Evolutionary conservation across 2,888 invertebrate genomes (phyloP).

Genomic region (Lasioglossum pauxillum): DNA sequence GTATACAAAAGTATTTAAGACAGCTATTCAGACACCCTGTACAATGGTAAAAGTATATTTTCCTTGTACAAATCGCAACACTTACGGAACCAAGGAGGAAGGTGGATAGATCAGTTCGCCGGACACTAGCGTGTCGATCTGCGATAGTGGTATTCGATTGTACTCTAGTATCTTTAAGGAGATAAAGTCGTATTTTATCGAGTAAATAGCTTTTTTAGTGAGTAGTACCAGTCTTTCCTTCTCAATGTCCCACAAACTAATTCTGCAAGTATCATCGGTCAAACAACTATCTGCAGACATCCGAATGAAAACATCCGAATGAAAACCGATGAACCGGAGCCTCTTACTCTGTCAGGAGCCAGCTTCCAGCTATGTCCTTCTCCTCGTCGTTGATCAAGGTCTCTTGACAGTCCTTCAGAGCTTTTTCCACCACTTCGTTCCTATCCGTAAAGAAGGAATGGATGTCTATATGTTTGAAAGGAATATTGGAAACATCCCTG

Average conservation of each 20-base stretch:
- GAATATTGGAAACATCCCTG: slow-evolving; percentile 68
- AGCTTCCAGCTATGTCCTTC: slow-evolving; percentile 91
- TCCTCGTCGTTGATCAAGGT: slow-evolving; percentile 87
- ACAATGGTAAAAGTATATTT: not conserved
- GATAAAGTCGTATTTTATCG: slow-evolving; percentile 94
- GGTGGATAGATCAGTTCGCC: slow-evolving; percentile 93
- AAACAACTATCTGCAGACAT: not conserved
- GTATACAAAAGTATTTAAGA: not conserved
- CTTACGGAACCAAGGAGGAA: slow-evolving; percentile 94
- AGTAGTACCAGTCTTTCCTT: slow-evolving; percentile 92
- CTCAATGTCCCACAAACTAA: slow-evolving; percentile 95
- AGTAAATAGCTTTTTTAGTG: slow-evolving; percentile 90
- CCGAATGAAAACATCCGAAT: not conserved
- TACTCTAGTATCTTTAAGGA: slow-evolving; percentile 90
- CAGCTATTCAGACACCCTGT: not conserved
- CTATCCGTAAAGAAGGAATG: slow-evolving; percentile 90
- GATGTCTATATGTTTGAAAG: slow-evolving; percentile 84
- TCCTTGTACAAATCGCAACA: slow-evolving; percentile 71
- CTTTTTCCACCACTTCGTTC: slow-evolving; percentile 90
- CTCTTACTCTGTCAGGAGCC: slow-evolving; percentile 93
- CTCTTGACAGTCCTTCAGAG: slow-evolving; percentile 89
- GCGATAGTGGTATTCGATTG: slow-evolving; percentile 88
- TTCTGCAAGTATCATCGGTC: slow-evolving; percentile 86
- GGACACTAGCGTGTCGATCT: slow-evolving; percentile 89
- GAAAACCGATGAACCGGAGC: not conserved